Percentiles rank a stretch among this genome's conserved stretches.
Conservation (phyloP, 2,888 invertebrate genomes). For the Schrankia costaestrigalis region DNA sequence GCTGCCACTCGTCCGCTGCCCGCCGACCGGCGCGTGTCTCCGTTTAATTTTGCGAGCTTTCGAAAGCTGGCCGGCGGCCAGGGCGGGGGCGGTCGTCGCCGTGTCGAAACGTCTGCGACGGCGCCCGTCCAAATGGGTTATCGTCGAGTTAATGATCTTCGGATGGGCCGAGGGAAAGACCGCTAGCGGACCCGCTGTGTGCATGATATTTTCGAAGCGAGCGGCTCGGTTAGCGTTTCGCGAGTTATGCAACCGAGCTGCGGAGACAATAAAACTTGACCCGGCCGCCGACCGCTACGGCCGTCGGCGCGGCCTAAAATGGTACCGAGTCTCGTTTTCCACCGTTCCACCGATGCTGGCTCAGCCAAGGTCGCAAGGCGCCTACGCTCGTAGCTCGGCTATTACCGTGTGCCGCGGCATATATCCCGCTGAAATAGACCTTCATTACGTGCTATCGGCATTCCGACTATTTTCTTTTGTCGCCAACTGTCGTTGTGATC, state of each 20-base stretch:
- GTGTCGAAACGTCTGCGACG: constrained; percentile 63
- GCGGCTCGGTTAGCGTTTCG: constrained; percentile 47
- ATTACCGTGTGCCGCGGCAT: constrained; percentile 66
- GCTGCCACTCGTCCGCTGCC: constrained; percentile 45
- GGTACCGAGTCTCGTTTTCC: constrained; percentile 74
- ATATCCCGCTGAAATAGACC: constrained; percentile 71
- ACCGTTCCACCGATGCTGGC: constrained; percentile 63
- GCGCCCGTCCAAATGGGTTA: constrained; percentile 71
- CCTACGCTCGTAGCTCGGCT: constrained; percentile 73
- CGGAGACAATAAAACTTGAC: constrained; percentile 78
- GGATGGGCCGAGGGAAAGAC: constrained; percentile 51
- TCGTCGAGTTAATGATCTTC: constrained; percentile 71
- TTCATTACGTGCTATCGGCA: constrained; percentile 66
- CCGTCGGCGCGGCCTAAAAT: constrained; percentile 74
- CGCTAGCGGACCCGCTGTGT: constrained; percentile 35
- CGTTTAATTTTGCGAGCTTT: constrained; percentile 48
- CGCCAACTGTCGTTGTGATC: constrained; percentile 55
- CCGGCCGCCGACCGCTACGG: constrained; percentile 59
- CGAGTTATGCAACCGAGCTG: constrained; percentile 70
- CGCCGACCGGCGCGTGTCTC: constrained; percentile 46
- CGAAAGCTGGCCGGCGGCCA: constrained; percentile 53
- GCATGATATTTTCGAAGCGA: constrained; percentile 65
- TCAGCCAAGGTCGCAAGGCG: constrained; percentile 71
- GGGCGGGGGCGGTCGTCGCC: constrained; percentile 51
- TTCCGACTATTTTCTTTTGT: constrained; percentile 70